Evolutionary conservation across 2,797 vertebrate species (phyloP).

Genomic region (Esox lucius): DNA sequence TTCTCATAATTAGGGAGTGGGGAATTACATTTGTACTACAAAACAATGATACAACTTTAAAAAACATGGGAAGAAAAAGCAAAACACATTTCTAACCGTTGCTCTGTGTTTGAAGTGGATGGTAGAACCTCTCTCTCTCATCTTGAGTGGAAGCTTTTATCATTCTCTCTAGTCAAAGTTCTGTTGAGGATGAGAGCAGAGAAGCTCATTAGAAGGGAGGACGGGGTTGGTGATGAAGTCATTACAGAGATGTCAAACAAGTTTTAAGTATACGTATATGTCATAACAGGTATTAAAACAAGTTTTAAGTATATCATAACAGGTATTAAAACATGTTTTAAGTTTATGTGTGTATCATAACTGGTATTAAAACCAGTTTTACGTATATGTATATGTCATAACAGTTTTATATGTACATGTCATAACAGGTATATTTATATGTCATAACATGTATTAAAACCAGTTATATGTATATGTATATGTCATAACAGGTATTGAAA

Average conservation of each 20-base stretch:
- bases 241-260: constrained; percentile 62
- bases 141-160: constrained; percentile 57
- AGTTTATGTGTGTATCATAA: too few species aligned
- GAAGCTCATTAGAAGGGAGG: constrained; percentile 56
- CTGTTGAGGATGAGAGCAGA: constrained; percentile 47
- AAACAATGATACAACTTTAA: constrained; percentile 38
- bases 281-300: background rate
- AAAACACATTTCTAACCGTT: background rate
- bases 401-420: too few species aligned
- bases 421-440: too few species aligned
- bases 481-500: background rate
- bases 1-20: constrained; percentile 42
- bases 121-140: constrained; percentile 47
- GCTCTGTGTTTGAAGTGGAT: constrained; percentile 21
- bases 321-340: too few species aligned
- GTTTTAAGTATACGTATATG: too few species aligned
- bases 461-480: too few species aligned
- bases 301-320: too few species aligned
- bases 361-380: background rate
- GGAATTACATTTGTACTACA: constrained; percentile 37
- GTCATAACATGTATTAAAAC: too few species aligned
- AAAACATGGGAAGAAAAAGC: constrained; percentile 18
- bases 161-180: constrained; percentile 38
- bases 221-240: constrained; percentile 67
- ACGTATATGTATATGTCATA: too few species aligned